These are phyloP conservation scores for Protophormia terraenovae DNA, from an alignment of 2,888 invertebrate genomes.

Conservation along the genomic window DNA sequence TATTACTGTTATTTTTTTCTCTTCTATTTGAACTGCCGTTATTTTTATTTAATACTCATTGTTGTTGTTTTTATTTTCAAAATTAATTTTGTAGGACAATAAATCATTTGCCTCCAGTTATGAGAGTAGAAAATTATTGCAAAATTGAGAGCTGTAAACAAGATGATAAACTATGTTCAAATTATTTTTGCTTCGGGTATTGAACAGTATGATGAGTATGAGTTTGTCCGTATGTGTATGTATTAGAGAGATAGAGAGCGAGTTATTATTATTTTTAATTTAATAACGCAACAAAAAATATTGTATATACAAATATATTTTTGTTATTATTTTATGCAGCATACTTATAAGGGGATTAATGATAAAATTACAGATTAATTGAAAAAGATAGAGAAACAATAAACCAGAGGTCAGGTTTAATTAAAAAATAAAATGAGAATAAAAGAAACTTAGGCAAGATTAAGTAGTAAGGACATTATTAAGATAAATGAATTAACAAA, in stretches of 20 bases:
- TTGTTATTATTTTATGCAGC: slow-evolving; percentile 12
- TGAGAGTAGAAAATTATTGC: slow-evolving; percentile 36
- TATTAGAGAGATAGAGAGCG: not conserved
- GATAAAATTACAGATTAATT: slow-evolving; percentile 28
- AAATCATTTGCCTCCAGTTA: slow-evolving; percentile 57
- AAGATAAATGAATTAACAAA: not conserved
- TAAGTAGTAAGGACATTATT: not conserved
- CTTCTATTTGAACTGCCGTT: not conserved
- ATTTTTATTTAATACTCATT: slow-evolving; percentile 19
- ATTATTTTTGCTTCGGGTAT: slow-evolving; percentile 7
- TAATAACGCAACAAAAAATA: slow-evolving; percentile 27
- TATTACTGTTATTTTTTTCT: slow-evolving; percentile 11
- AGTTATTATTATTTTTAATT: slow-evolving; percentile 52
- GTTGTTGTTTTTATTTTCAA: slow-evolving; percentile 44
- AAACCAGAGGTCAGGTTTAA: not conserved
- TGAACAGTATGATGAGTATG: not conserved
- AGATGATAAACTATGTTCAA: slow-evolving; percentile 36
- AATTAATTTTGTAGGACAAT: slow-evolving; percentile 57
- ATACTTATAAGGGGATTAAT: slow-evolving; percentile 31
- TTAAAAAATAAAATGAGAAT: not conserved
- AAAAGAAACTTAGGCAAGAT: not conserved
- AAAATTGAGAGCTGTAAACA: slow-evolving; percentile 34
- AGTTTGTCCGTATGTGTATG: not conserved
- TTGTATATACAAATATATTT: not conserved
- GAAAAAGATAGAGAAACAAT: slow-evolving; percentile 13